Evolutionary conservation across 2,113 vertebrate genomes (phyloP), one percentile per base, ranked within the genome.

Genomic region (Perognathus longimembris): DNA sequence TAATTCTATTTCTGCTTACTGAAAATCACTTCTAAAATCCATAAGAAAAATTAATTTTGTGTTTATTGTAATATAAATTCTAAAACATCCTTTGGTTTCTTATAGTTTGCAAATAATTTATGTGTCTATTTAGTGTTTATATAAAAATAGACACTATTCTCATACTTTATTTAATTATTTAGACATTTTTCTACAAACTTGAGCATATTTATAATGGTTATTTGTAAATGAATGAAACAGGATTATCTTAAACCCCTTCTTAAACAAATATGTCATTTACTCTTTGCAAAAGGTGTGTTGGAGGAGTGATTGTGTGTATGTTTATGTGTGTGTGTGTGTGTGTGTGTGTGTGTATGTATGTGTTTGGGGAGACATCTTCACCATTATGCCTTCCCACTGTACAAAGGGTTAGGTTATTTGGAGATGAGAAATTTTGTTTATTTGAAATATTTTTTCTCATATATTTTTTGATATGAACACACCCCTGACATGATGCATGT

Each of bases 401-500:
- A 32, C 9, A 9, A 36, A 61, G 5, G 20, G 38, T 81, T 6
- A 26, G 18, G 12, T 34, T 40, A 89, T 15, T 78, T 12, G n/a
- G 38, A 80, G 9, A 3, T 50, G 63, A 89, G 5, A 45, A 32
- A 81, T 9, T 20, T 50, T 22, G 22, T 5, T 36, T 38, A 59
- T 59, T 4, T 59, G 7, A 18, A 10, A 24, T 61, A 61, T 61
- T 61, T 61, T 12, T 64, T 42, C 30, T 63, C 32, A 54, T 57
- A 1, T 26, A 38, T 81, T 85, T 1, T n/a, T 32, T 38, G 17
- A 10, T 1, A 0, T 12, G 0, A 24, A 36, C n/a, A 14, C 18
- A 59, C 36, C 69, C 50, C 32, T 54, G 14, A 38, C 17, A 6
- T 6, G 18, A 6, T 6, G 18, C 7, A 14, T 50, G 45, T 42